Conservation (phyloP, 2,797 vertebrate genomes). For the Diplodus sargus region DNA sequence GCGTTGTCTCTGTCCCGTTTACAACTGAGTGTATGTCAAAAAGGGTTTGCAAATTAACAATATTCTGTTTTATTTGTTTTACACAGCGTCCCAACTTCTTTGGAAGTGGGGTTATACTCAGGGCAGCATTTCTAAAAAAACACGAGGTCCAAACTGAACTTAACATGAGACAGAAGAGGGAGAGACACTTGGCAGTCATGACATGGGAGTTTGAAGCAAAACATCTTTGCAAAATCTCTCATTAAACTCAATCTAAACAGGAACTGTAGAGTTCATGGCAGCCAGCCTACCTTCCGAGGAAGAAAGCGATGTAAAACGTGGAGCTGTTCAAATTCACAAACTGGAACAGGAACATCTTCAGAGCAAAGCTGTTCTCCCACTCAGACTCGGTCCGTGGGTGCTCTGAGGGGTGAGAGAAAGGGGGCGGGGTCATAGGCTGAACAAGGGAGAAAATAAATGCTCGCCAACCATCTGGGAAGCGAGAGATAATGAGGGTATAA, state of each 20-base stretch:
- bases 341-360: constrained; percentile 99
- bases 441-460: constrained; percentile 26
- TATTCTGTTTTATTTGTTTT: no score
- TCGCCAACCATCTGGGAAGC: constrained; percentile 16
- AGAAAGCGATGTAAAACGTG: constrained; percentile 99
- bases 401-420: constrained; percentile 82
- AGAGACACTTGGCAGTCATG: constrained; percentile 38
- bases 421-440: constrained; percentile 28
- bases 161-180: constrained; percentile 15
- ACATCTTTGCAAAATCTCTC: constrained; percentile 38
- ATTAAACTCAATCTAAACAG: constrained; percentile 55
- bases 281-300: constrained; percentile 92
- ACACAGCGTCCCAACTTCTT: no score
- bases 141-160: constrained; percentile 33
- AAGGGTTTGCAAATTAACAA: no score
- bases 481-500: constrained; percentile 28
- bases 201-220: constrained; percentile 49
- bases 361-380: constrained; percentile 99
- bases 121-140: constrained; percentile 30
- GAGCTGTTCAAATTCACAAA: constrained; percentile 99
- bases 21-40: no score
- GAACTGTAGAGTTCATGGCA: constrained; percentile 39
- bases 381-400: constrained; percentile 98
- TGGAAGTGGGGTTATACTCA: background rate
- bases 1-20: no score